Evolutionary conservation across 37 sponge, comb jelly and placozoan species (phyloP), one percentile per base, ranked within the genome.

Genomic region (Crambe crambe): DNA sequence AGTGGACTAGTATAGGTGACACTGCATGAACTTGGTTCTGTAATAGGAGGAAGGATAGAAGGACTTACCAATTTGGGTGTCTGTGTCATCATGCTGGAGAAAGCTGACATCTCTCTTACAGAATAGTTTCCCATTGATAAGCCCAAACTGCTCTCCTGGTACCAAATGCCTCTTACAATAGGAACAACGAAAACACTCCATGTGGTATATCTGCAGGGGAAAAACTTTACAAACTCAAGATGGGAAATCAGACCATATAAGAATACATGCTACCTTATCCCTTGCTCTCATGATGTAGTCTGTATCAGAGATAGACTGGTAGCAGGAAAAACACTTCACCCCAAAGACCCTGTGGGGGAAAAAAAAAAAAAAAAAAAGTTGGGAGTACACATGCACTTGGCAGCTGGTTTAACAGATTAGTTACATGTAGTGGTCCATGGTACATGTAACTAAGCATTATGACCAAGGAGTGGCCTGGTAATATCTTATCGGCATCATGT

Each of bases 261-360:
- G n/a, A n/a, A 18, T 21, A 54, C 12, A 54, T 54, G 56, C 56
- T 30, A 88, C 89, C 78, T 82, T 76, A 20, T 65, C 71, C 37
- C 71, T 73, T 34, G 87, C 92, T 74, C 85, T 79, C 93, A 92
- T 92, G 54, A 92, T 78, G 15, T 82, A 70, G n/a, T 86, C 86
- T 58, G 73, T 84, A 37, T 70, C 78, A 26, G 67, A 18, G 35
- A 92, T 83, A 26, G 67, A 39, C 25, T 77, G 47, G 9, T 41
- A 59, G 40, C 93, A 92, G 18, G 37, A 42, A 6, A 79, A 30
- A 70, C 93, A 92, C 62, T 76, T 60, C 3, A 80, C 69, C 69
- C 89, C 86, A 76, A 92, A 92, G 73, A 83, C 30, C 71, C 93
- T 92, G 79, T 34, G 59, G 23, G 23, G 0, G 76, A n/a, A n/a